Base-by-base conservation (phyloP, 1,140 invertebrate species). In the Hyposmocoma kahamanoa region DNA sequence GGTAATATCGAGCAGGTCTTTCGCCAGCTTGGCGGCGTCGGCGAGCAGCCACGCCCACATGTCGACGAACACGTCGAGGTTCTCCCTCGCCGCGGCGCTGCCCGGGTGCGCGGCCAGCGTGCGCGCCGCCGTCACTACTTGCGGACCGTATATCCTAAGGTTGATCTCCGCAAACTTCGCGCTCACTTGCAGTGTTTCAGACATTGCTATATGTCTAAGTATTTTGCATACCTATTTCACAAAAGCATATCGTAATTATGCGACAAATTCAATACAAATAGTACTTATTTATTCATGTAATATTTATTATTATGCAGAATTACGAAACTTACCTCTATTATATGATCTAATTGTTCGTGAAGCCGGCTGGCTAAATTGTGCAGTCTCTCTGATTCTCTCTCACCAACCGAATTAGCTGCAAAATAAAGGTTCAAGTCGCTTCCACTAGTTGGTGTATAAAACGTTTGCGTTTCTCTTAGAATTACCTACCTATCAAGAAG, bases 41-140 rank as follows among this genome's bases (percentile, higher is more conserved):
- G 92, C 92, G 58, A 97, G 93, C 32, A 98, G 88, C 87, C 95
- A 94, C 62, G 97, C 95, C 96, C 98, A 99, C 91, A 98, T 97
- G 72, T 99, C 97, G 36, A 96, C 92, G 82, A 99, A 99, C 41
- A 98, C 96, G 89, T 99, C 97, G 11, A 99, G 90, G 88, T 99
- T 99, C 79, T 99, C 98, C 72, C 97, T 93, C 22, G 97, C 96
- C 50, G 98, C 98, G 85, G 98, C 96, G 70, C 96, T 98, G 42
- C 91, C 92, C 0, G 97, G 96, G 88, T 98, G 94, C 70, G 94
- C 91, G 47, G 94, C 95, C 39, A 99, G 85, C 19, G 96, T 97
- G 56, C 97, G 92, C 43, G 97, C 96, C 20, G 98, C 96, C 48
- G 95, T 94, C 49, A 98, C 91, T 24, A 98, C 95, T 92, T 99